Base-by-base conservation (phyloP, 2,113 vertebrate species). In the Oryzias melastigma region DNA sequence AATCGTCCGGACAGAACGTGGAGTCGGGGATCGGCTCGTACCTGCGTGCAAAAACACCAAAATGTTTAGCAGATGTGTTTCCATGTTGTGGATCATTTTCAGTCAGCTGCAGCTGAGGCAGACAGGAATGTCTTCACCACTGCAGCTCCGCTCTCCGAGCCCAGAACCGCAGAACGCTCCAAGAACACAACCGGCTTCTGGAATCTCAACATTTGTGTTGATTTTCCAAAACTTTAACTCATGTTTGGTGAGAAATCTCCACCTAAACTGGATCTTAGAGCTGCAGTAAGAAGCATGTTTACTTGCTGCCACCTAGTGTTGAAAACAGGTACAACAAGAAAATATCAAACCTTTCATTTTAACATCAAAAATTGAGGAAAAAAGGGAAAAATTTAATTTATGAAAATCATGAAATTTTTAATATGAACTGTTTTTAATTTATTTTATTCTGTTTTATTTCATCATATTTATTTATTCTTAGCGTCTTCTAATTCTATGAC, bases 241-340 rank as follows among this genome's bases (percentile, higher is more conserved):
- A 0, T 61, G 25, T 43, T n/a, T 55, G 19, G 15, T 12, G 5
- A 67, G 16, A 18, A 58, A n/a, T 50, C 58, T 60, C 12, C 50
- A 20, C 22, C n/a, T 16, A 7, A 5, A 55, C 17, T 18, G 19
- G 40, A 57, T 41, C 42, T 12, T 7, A 20, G 7, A 55, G 44
- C 54, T 16, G 0, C 14, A 24, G 2, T 42, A 19, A 8, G 20
- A 50, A 18, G 10, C 54, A 64, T 61, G 52, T 67, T 56, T 57
- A 46, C 8, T 14, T 73, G 66, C 74, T 80, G 80, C 78, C 83
- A 71, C 41, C 83, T 80, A 58, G 75, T 80, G 85, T 52, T 44
- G 0, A 14, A 41, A 46, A 1, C 1, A 45, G 5, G 13, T 50
- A 5, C 17, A 35, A 49, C 61, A 55, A 12, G 46, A 4, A 46